phyloP scores from a whole-genome alignment of 2,797 vertebrate genomes.

The Mycteria americana region DNA sequence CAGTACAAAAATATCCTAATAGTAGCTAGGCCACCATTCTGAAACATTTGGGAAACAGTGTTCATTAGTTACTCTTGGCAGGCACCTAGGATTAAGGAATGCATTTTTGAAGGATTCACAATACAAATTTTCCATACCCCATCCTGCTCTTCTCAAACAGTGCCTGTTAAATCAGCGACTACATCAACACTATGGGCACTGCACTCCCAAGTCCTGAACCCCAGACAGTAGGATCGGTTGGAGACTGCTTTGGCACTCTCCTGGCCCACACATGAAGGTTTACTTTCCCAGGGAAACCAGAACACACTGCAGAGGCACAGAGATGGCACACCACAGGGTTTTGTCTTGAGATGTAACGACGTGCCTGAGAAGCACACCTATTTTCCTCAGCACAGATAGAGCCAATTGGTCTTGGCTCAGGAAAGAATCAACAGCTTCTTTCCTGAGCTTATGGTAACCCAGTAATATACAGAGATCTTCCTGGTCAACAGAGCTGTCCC shows the following conservation, averaged over 20 bases:
- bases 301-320: neutral
- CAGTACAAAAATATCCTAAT: neutral
- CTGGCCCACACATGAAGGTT: neutral
- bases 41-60: conserved; percentile 35
- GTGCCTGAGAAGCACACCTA: neutral
- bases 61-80: conserved; percentile 44
- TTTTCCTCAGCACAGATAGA: neutral
- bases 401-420: neutral
- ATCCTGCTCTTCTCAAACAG: neutral
- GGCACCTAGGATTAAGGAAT: neutral
- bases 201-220: neutral
- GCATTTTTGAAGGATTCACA: conserved; percentile 28
- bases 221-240: neutral
- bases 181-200: neutral
- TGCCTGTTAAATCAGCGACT: neutral
- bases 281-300: neutral
- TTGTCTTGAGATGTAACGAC: neutral
- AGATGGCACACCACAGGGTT: neutral
- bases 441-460: neutral
- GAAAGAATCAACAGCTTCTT: neutral
- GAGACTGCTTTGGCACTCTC: neutral
- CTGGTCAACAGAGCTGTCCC: neutral
- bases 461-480: neutral
- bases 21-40: conserved; percentile 8
- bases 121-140: neutral